Evolutionary conservation across 2,113 vertebrate species (phyloP).

Genomic region (Eretmochelys imbricata): DNA sequence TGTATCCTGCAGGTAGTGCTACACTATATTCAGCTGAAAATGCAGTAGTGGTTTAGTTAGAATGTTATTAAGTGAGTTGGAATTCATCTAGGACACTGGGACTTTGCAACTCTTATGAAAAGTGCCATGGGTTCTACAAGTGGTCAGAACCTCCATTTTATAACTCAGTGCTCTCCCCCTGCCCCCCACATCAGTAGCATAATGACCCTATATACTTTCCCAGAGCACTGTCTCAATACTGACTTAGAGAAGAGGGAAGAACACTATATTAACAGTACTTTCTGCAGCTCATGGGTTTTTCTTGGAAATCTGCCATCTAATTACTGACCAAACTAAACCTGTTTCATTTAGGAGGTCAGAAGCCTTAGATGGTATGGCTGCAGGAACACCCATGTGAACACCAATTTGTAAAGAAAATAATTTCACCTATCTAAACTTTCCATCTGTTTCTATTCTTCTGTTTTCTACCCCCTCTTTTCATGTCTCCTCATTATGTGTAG

Average conservation of each 20-base stretch:
- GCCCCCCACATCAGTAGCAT: not conserved
- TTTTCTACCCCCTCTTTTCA: not conserved
- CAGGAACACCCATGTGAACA: not conserved
- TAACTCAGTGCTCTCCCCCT: not conserved
- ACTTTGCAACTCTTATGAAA: not conserved
- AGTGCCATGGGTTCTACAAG: not conserved
- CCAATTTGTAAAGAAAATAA: not conserved
- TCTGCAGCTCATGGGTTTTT: not conserved
- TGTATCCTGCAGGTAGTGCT: not conserved
- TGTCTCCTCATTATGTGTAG: not conserved
- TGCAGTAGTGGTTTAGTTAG: not conserved
- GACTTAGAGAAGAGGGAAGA: slow-evolving; percentile 39
- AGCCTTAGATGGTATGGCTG: not conserved
- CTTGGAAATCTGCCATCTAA: not conserved
- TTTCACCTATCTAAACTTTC: not conserved
- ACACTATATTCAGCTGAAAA: not conserved
- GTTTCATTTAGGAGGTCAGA: not conserved
- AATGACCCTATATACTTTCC: not conserved
- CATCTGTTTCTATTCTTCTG: not conserved
- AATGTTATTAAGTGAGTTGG: not conserved
- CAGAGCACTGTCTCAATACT: not conserved
- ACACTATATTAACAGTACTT: not conserved
- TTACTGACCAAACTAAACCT: slow-evolving; percentile 1
- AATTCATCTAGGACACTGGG: not conserved
- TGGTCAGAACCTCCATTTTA: not conserved